Evolutionary conservation across 2,797 vertebrate species (phyloP), one percentile per base, ranked within the genome.

Genomic region (Tokudaia tokunoshimensis): DNA sequence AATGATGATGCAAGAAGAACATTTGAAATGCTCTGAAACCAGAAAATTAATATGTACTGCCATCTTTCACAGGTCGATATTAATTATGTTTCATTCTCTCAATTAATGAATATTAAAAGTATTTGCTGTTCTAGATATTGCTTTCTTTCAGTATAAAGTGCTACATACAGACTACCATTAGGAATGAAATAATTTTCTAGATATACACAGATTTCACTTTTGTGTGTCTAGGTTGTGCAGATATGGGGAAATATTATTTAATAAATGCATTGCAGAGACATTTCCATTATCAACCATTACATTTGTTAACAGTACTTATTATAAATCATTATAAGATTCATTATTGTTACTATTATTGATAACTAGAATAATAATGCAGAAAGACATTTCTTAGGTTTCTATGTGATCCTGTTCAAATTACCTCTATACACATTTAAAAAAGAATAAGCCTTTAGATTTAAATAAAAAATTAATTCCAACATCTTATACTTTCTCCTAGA

Each of bases 191-290:
- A 3, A 15, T 70, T 8, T 31, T 44, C 47, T 78, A 41, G 3
- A 22, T 76, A 47, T 63, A 12, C 20, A 59, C 5, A 44, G 11
- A 15, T 13, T n/a, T 57, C 50, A 72, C 50, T 47, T 19, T 76
- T 3, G 24, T 47, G 6, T 89, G 29, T 15, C 26, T 76, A 44
- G 4, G 19, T 44, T 89, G 5, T 89, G 3, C 26, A 34, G 17
- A 47, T 44, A 1, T n/a, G 6, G 41, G 41, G 41, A 57, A 6
- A 76, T 31, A 34, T 19, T 59, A 5, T 34, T 76, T 31, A 44
- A 7, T 34, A 89, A 10, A 34, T 41, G 0, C 1, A 24, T 34
- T 31, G 29, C 5, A 41, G 37, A 31, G 26, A 61, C 0, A 61
- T 22, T 29, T 59, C 57, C 12, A 47, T 12, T 59, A 34, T 26